Percentiles rank a stretch among this genome's conserved stretches.
These are phyloP conservation scores for Sipha maydis DNA, from an alignment of 2,888 invertebrate species.

Conservation along the genomic window DNA sequence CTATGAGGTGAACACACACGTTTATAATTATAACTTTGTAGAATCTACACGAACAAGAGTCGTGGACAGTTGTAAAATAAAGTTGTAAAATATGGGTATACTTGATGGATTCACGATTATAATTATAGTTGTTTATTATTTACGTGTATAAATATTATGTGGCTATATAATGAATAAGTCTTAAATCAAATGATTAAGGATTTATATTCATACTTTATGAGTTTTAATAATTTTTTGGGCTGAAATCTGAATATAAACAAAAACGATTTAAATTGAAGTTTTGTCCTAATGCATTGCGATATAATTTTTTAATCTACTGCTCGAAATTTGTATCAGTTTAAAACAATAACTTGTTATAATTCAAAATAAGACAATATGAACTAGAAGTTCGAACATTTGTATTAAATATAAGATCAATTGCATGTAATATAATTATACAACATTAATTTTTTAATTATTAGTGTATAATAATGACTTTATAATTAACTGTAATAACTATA, in stretches of 20 bases:
- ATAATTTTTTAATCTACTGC: no score
- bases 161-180: neutral
- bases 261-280: neutral
- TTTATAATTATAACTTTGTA: neutral
- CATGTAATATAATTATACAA: no score
- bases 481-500: no score
- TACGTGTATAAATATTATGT: neutral
- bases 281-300: no score
- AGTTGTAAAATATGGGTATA: neutral
- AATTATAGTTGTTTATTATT: neutral
- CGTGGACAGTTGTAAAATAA: neutral
- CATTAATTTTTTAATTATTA: no score
- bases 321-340: no score
- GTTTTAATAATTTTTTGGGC: neutral
- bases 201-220: no score
- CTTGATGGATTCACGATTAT: neutral
- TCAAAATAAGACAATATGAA: no score
- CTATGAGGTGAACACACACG: neutral
- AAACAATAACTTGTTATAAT: no score
- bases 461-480: no score
- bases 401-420: no score
- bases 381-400: no score
- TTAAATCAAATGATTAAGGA: neutral
- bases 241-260: neutral
- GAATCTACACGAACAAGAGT: neutral